Base-by-base conservation (phyloP, 2,888 invertebrate genomes). In the Sipha maydis region DNA sequence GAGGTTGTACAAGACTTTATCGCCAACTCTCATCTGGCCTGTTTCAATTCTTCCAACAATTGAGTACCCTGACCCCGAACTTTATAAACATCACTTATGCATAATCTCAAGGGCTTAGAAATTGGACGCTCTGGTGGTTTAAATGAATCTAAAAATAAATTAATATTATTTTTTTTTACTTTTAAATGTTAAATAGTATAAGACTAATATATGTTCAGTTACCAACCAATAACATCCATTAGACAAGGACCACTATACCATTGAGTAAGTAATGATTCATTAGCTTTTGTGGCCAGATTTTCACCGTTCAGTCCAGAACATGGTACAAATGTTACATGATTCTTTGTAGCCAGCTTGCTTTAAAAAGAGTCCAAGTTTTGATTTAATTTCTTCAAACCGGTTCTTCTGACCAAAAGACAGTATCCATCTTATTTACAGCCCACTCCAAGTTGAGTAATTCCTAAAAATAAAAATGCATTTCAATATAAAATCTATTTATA, bases 361-460 rank as follows among this genome's bases (percentile, higher is more conserved):
- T 41, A 99, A 92, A 91, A 98, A 98, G 19, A 93, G 92, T 90
- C 95, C 95, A 79, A 99, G 93, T 92, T 97, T 98, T 85, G 94
- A 94, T 0, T 94, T 94, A 89, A 99, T 98, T 91, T 99, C 98
- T 90, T 96, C 94, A 92, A 97, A 99, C 90, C 99, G 94, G 94
- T 14, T 96, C 95, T 91, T 97, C 94, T 2, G 96, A 96, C 99
- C 99, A 99, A 88, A 95, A 95, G 0, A 96, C 97, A 0, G 98
- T 99, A 91, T 99, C 99, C 92, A 99, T 93, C 93, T 99, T 99
- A 92, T 99, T 99, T 31, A 99, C 95, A 61, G 97, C 98, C 98
- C 1, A 99, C 98, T 28, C 97, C 96, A 73, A 99, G 92, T 92
- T 99, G 99, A 89, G 95, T 95, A 0, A 99, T 97, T 67, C 99